Evolutionary conservation across 2,113 vertebrate genomes (phyloP), one percentile per base, ranked within the genome.

Genomic region (Hemichromis elongatus): DNA sequence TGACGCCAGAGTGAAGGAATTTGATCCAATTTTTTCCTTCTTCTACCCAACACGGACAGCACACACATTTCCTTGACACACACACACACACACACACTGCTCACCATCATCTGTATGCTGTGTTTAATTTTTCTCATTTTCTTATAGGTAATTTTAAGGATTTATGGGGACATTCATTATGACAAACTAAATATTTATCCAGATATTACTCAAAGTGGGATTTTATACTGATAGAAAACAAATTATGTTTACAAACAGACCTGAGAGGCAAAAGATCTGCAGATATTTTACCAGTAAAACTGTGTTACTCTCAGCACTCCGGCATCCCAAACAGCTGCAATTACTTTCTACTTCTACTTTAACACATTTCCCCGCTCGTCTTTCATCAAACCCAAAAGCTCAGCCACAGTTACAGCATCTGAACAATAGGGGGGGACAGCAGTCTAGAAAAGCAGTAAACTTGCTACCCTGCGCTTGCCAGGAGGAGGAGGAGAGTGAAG

Each of bases 401-500:
- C 12, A 37, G 6, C 35, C 37, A 79, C 89, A 93, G 83, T 83
- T 90, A 7, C 55, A 21, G 3, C 3, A 35, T 77, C 4, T 87
- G 26, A 77, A 87, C 96, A 93, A 95, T 93, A 97, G 97, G 95
- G 96, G 97, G 97, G 95, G 95, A 96, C 97, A 97, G 93, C 95
- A 92, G 94, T 94, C 94, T 95, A 97, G 94, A 93, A 97, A 97
- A 95, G 68, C 88, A 12, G 8, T 9, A 7, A 19, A n/a, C 14
- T 28, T 33, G 1, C 35, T 45, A 59, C 53, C 30, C 18, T 21
- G 11, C 19, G 12, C 14, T 26, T 4, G n/a, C 79, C 50, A 42
- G 57, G 7, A 35, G 79, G 5, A 56, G 80, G 13, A 77, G 80
- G 30, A 55, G 70, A 3, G 42, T 40, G 37, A 55, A 79, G 70